Percentiles rank a stretch among this genome's conserved stretches.
Evolutionary conservation across 2,888 invertebrate species (phyloP).

Genomic region (Homarus gammarus): DNA sequence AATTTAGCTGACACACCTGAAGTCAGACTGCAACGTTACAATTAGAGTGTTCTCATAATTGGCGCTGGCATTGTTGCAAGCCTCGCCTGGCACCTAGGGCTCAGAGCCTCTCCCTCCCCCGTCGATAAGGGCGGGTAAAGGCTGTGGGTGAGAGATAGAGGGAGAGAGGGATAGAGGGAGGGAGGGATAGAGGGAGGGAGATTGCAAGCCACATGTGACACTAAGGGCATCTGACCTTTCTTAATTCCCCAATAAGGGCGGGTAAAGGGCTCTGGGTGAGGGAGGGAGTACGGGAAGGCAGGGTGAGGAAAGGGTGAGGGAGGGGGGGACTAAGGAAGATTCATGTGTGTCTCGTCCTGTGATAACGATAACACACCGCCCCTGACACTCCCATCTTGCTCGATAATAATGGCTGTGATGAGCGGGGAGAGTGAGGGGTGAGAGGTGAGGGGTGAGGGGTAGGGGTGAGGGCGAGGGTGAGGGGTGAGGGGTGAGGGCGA

Average conservation of each 20-base stretch:
- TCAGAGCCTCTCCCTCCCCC: neutral
- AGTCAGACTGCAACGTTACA: conserved; percentile 50
- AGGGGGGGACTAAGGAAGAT: neutral
- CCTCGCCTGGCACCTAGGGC: neutral
- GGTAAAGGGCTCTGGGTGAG: too few relatives aligned
- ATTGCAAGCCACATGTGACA: too few relatives aligned
- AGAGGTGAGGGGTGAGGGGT: neutral
- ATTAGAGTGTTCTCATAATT: conserved; percentile 54
- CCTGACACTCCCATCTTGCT: conserved; percentile 35
- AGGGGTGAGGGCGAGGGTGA: neutral
- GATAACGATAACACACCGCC: conserved; percentile 26
- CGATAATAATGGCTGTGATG: conserved; percentile 42
- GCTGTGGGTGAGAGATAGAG: neutral
- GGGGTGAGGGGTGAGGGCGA: neutral
- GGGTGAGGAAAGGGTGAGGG: neutral
- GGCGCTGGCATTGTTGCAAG: conserved; percentile 50
- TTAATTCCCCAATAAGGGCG: too few relatives aligned
- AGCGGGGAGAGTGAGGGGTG: neutral
- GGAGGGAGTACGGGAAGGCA: too few relatives aligned
- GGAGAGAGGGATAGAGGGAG: neutral
- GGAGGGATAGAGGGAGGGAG: too few relatives aligned
- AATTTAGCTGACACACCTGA: conserved; percentile 51
- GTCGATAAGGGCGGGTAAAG: neutral
- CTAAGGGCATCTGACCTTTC: too few relatives aligned
- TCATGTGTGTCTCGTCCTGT: neutral